Conservation (phyloP, 2,113 vertebrate genomes). For the Asarcornis scutulata region DNA sequence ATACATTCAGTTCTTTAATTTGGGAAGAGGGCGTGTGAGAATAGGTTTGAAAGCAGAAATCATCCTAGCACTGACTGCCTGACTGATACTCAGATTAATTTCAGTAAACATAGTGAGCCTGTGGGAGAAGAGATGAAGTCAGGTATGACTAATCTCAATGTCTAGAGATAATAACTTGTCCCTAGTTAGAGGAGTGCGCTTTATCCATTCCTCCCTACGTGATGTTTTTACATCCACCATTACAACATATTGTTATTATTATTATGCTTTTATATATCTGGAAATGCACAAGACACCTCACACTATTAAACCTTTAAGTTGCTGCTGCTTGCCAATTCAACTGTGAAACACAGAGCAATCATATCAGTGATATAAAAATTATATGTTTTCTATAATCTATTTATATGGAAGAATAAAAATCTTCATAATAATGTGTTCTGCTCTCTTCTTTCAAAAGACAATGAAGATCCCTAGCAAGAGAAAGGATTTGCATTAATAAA, state of each 20-base stretch:
- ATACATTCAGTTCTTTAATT: not conserved
- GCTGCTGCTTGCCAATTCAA: not conserved
- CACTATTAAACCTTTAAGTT: not conserved
- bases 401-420: not conserved
- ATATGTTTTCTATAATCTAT: not conserved
- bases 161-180: not conserved
- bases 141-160: not conserved
- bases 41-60: not conserved
- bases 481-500: not conserved
- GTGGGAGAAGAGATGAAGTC: not conserved
- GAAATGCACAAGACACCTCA: not conserved
- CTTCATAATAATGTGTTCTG: not conserved
- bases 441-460: not conserved
- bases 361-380: not conserved
- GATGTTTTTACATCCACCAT: not conserved
- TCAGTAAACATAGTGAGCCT: not conserved
- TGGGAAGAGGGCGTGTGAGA: not conserved
- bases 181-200: not conserved
- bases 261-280: not conserved
- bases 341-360: constrained; percentile 29
- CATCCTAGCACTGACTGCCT: not conserved
- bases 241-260: not conserved
- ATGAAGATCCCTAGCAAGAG: not conserved
- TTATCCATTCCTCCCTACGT: not conserved
- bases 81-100: not conserved